phyloP scores from a whole-genome alignment of 2,888 invertebrate genomes.

The Esperia sulphurella region DNA sequence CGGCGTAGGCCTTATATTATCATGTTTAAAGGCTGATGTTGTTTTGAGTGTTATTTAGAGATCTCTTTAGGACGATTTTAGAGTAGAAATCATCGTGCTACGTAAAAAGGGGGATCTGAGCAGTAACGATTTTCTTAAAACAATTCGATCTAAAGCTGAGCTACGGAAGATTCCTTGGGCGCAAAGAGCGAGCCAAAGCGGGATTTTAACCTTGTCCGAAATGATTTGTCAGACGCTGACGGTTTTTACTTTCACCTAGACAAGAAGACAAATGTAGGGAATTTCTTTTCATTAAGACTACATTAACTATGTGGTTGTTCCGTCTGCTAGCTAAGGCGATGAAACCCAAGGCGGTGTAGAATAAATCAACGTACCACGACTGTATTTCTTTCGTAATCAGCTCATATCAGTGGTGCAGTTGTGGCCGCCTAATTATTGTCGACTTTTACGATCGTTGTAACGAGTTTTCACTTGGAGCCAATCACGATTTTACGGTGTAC shows the following conservation, averaged over 20 bases:
- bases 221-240: slow-evolving; percentile 11
- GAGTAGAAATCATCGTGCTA: too few species aligned
- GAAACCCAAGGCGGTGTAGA: slow-evolving; percentile 54
- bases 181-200: too few species aligned
- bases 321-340: slow-evolving; percentile 48
- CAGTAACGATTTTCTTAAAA: too few species aligned
- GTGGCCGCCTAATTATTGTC: slow-evolving; percentile 76
- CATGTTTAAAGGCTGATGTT: too few species aligned
- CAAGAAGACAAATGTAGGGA: slow-evolving; percentile 55
- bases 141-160: too few species aligned
- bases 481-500: slow-evolving; percentile 71
- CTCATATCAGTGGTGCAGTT: slow-evolving; percentile 74
- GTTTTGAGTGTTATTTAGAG: too few species aligned
- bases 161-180: too few species aligned
- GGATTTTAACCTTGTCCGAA: slow-evolving; percentile 18
- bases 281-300: slow-evolving; percentile 59
- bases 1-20: too few species aligned
- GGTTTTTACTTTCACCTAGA: slow-evolving; percentile 41
- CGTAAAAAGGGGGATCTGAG: too few species aligned
- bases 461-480: slow-evolving; percentile 76
- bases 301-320: slow-evolving; percentile 45
- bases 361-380: slow-evolving; percentile 73
- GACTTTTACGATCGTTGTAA: slow-evolving; percentile 76
- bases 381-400: slow-evolving; percentile 78
- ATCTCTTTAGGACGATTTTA: too few species aligned